phyloP scores from a whole-genome alignment of 2,797 vertebrate genomes.

The Sarcophilus harrisii region DNA sequence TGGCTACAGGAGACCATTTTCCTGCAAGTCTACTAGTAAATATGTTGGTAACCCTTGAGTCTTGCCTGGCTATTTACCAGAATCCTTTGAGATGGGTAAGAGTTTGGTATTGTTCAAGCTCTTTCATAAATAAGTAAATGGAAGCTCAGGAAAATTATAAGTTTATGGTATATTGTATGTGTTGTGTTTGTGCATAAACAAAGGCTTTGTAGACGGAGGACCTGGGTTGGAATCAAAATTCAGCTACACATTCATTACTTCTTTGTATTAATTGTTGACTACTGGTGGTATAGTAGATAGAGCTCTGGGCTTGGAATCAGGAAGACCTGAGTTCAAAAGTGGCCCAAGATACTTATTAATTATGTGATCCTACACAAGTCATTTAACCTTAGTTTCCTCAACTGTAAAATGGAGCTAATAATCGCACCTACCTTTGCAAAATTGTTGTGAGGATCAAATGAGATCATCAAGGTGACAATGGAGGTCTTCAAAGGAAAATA shows the following conservation, averaged over 20 bases:
- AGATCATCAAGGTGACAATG: not conserved
- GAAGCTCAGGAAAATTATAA: not conserved
- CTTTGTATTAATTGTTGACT: not conserved
- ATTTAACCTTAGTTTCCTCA: not conserved
- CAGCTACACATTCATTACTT: not conserved
- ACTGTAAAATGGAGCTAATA: not conserved
- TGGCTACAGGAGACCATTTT: not conserved
- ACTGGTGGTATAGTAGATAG: not conserved
- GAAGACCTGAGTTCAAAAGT: not conserved
- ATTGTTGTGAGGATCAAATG: not conserved
- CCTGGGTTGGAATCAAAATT: not conserved
- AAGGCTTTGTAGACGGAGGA: not conserved
- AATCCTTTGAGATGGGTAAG: not conserved
- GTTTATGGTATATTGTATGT: not conserved
- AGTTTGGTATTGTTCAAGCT: not conserved
- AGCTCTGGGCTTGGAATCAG: not conserved
- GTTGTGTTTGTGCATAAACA: not conserved
- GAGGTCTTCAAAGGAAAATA: too few species aligned
- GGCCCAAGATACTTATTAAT: not conserved
- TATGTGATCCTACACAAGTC: not conserved
- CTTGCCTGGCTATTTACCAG: not conserved
- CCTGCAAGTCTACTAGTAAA: not conserved
- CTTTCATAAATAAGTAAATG: not conserved
- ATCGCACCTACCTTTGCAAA: not conserved
- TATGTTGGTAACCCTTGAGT: not conserved